These are phyloP conservation scores for Plutella xylostella DNA, from an alignment of 2,888 invertebrate species.

Conservation along the genomic window DNA sequence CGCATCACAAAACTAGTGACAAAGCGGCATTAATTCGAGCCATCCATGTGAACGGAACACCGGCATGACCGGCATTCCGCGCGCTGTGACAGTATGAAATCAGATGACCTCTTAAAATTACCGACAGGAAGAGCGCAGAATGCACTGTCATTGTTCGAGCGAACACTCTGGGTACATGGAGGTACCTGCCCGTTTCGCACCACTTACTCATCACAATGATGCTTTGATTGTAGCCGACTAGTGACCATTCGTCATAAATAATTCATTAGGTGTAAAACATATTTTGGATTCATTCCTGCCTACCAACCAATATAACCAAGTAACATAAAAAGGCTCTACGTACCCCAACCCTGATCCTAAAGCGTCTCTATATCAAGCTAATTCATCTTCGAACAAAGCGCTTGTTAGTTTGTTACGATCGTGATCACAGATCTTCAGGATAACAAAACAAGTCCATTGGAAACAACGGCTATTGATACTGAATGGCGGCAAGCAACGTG, in stretches of 20 bases:
- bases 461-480: background rate
- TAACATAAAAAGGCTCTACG: too few relatives aligned
- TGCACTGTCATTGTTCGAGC: constrained; percentile 40
- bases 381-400: background rate
- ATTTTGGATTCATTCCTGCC: background rate
- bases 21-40: too few relatives aligned
- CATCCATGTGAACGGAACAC: background rate
- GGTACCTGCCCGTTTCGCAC: constrained; percentile 35
- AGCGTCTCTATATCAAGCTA: background rate
- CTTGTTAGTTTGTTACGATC: too few relatives aligned
- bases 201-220: constrained; percentile 42
- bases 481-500: background rate
- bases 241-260: constrained; percentile 6
- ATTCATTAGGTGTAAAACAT: background rate
- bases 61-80: constrained; percentile 8
- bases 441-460: background rate
- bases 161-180: background rate
- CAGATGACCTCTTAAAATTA: constrained; percentile 37
- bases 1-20: too few relatives aligned
- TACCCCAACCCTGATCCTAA: too few relatives aligned
- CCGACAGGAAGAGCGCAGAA: constrained; percentile 44
- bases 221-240: constrained; percentile 13
- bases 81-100: constrained; percentile 34
- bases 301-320: background rate
- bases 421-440: background rate